Evolutionary conservation across 2,797 vertebrate genomes (phyloP).

Genomic region (Sebastes ruberrimus): DNA sequence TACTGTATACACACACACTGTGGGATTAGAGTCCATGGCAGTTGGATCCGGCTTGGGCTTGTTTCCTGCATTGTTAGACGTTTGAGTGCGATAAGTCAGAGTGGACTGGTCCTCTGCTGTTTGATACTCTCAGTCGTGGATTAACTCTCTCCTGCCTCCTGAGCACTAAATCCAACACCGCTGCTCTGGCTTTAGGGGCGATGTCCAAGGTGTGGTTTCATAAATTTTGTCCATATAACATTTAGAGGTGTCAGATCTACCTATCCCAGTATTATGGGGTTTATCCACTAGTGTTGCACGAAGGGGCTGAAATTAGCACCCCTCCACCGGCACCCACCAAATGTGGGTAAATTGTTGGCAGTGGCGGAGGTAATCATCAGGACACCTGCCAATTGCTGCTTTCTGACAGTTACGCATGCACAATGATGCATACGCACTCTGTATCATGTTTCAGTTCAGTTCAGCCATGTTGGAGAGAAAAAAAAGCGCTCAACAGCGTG

Average conservation of each 20-base stretch:
- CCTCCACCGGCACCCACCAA: no score
- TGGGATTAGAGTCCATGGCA: constrained; percentile 35
- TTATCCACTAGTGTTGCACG: no score
- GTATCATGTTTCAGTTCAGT: no score
- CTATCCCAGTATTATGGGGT: not conserved
- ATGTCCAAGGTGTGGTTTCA: rapidly evolving
- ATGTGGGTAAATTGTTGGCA: no score
- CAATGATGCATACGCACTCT: no score
- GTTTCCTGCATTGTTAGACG: constrained; percentile 57
- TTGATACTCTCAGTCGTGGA: constrained; percentile 6
- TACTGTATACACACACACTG: not conserved
- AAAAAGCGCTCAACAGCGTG: no score
- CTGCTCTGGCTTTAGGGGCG: not conserved
- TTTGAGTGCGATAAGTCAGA: constrained; percentile 53
- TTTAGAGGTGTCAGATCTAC: not conserved
- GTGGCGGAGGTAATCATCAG: no score
- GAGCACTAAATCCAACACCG: not conserved
- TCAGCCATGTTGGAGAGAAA: no score
- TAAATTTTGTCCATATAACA: not conserved
- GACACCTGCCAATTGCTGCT: no score
- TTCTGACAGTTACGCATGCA: no score
- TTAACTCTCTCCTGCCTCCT: constrained; percentile 53
- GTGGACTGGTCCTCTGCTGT: constrained; percentile 19
- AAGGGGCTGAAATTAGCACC: no score
- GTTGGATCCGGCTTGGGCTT: constrained; percentile 50